phyloP scores from a whole-genome alignment of 2,113 vertebrate genomes.

The Columbina picui region DNA sequence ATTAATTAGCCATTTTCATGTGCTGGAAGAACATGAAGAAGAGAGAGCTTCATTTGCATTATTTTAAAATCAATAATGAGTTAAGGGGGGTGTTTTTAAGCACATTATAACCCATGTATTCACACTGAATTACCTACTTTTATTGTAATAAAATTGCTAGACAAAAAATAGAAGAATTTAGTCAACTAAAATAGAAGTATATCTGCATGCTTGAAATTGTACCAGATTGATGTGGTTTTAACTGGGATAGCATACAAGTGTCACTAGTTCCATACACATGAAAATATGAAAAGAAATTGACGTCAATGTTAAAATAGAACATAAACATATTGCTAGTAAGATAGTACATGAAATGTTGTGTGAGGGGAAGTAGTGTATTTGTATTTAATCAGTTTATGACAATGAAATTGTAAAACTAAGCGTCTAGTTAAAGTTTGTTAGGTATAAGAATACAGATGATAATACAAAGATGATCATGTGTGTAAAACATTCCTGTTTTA shows the following conservation, averaged over 20 bases:
- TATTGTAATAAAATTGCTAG: neutral
- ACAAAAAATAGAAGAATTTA: neutral
- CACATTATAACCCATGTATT: neutral
- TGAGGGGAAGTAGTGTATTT: neutral
- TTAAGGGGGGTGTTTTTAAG: neutral
- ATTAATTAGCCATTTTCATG: conserved; percentile 11
- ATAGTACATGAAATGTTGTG: neutral
- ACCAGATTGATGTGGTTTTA: neutral
- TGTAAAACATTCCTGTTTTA: neutral
- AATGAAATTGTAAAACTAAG: neutral
- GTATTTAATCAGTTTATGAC: neutral
- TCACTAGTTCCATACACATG: neutral
- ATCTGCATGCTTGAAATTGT: neutral
- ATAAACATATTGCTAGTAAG: neutral
- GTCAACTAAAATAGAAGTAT: neutral
- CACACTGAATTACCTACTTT: neutral
- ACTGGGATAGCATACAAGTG: neutral
- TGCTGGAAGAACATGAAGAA: neutral
- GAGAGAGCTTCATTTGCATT: neutral
- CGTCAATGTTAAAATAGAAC: neutral
- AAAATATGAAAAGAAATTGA: neutral
- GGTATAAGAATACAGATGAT: neutral
- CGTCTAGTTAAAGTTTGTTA: neutral
- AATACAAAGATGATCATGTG: neutral
- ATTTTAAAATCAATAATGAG: neutral